Evolutionary conservation across 2,797 vertebrate genomes (phyloP).

Genomic region (Thripadectes ignobilis): DNA sequence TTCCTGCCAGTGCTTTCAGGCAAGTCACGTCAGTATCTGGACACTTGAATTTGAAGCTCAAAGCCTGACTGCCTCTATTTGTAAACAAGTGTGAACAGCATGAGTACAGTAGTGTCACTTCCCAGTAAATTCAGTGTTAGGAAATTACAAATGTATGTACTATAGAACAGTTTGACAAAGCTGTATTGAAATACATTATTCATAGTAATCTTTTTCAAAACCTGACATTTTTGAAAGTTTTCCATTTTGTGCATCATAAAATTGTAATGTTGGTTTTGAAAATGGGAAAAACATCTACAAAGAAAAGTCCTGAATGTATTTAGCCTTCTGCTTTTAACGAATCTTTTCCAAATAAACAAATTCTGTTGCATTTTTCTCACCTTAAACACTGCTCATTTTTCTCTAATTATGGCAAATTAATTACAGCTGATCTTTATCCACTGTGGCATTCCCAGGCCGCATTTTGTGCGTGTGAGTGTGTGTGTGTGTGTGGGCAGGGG

Average conservation of each 20-base stretch:
- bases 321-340: conserved; percentile 24
- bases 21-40: conserved; percentile 76
- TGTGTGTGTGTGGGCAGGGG: conserved; percentile 56
- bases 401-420: conserved; percentile 30
- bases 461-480: not conserved
- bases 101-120: conserved; percentile 84
- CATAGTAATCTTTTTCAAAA: conserved; percentile 78
- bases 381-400: not conserved
- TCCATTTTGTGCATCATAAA: conserved; percentile 69
- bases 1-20: conserved; percentile 74
- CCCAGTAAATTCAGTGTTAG: conserved; percentile 80
- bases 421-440: conserved; percentile 9
- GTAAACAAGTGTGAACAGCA: conserved; percentile 84
- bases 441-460: not conserved
- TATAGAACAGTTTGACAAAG: conserved; percentile 76
- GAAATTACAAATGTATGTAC: conserved; percentile 81
- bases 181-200: conserved; percentile 83
- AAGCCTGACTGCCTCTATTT: conserved; percentile 81
- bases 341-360: not conserved
- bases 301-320: not conserved
- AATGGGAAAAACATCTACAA: not conserved
- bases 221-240: conserved; percentile 78
- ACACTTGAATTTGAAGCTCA: conserved; percentile 72
- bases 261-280: conserved; percentile 19
- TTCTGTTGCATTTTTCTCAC: not conserved